Percentiles rank a stretch among this genome's conserved stretches.
Conservation (phyloP, 2,113 vertebrate genomes). For the Mugil cephalus region DNA sequence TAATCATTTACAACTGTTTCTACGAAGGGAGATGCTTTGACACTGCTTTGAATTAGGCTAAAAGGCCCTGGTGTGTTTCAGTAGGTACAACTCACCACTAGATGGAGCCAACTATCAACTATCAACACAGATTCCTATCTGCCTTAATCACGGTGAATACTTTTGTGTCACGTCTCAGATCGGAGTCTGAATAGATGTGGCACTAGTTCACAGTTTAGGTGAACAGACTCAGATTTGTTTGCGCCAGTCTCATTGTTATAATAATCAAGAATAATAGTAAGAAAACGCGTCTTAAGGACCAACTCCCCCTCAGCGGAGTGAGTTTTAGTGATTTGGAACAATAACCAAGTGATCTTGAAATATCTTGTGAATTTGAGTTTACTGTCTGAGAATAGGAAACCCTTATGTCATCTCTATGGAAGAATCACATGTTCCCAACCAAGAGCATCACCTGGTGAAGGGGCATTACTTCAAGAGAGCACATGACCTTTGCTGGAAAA, state of each 20-base stretch:
- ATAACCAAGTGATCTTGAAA: too few relatives aligned
- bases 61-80: neutral
- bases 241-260: neutral
- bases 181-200: neutral
- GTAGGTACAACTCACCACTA: constrained; percentile 10
- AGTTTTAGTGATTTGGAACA: too few relatives aligned
- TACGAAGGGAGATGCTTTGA: too few relatives aligned
- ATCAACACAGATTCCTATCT: too few relatives aligned
- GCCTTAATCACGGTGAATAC: too few relatives aligned
- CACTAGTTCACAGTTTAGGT: neutral
- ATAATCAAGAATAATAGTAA: neutral
- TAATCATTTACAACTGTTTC: too few relatives aligned
- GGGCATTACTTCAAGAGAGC: neutral
- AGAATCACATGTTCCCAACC: neutral
- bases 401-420: neutral
- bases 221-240: neutral
- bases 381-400: neutral
- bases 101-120: constrained; percentile 28
- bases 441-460: neutral
- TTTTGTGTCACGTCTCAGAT: neutral
- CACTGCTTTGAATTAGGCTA: neutral
- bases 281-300: neutral
- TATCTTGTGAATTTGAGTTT: neutral
- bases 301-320: too few relatives aligned
- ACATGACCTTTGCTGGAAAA: neutral